A percentile compares a stretch with the other conserved stretches of the same genome.
phyloP scores from a whole-genome alignment of 1,140 invertebrate genomes.

The Pseudomyrmex gracilis region DNA sequence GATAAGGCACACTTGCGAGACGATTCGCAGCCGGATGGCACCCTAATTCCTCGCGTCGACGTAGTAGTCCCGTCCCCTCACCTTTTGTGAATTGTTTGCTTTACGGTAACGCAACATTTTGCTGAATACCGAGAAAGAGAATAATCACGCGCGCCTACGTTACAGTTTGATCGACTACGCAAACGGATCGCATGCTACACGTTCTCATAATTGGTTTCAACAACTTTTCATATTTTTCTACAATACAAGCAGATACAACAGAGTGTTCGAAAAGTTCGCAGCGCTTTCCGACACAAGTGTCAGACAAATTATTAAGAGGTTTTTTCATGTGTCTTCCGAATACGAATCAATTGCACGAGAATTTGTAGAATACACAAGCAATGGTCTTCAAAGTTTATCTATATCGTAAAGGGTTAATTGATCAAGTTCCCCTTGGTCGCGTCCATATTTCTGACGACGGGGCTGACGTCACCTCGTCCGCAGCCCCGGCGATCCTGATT shows the following conservation, averaged over 20 bases:
- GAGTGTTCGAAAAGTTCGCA: too few species aligned
- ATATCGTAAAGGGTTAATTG: slow-evolving; percentile 79
- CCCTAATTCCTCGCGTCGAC: slow-evolving; percentile 15
- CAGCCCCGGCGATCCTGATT: slow-evolving; percentile 80
- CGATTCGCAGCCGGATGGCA: slow-evolving; percentile 61
- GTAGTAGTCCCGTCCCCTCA: not conserved
- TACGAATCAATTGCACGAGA: slow-evolving; percentile 3
- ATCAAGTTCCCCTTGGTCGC: slow-evolving; percentile 77
- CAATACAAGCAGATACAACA: not conserved
- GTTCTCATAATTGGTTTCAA: too few species aligned
- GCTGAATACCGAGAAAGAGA: slow-evolving; percentile 68
- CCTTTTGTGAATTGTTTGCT: slow-evolving; percentile 66
- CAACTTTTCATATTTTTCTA: not conserved
- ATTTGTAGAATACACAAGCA: slow-evolving; percentile 43
- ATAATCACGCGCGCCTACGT: slow-evolving; percentile 64
- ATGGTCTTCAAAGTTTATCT: slow-evolving; percentile 72
- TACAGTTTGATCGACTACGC: slow-evolving; percentile 49
- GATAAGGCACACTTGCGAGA: slow-evolving; percentile 75
- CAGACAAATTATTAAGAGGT: too few species aligned
- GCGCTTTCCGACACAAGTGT: too few species aligned
- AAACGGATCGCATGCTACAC: not conserved
- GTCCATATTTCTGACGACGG: slow-evolving; percentile 76
- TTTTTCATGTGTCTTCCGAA: too few species aligned
- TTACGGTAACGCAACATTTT: slow-evolving; percentile 69
- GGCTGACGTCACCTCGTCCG: slow-evolving; percentile 78